Evolutionary conservation across 1,140 invertebrate species (phyloP).

Genomic region (Eurosta solidaginis): DNA sequence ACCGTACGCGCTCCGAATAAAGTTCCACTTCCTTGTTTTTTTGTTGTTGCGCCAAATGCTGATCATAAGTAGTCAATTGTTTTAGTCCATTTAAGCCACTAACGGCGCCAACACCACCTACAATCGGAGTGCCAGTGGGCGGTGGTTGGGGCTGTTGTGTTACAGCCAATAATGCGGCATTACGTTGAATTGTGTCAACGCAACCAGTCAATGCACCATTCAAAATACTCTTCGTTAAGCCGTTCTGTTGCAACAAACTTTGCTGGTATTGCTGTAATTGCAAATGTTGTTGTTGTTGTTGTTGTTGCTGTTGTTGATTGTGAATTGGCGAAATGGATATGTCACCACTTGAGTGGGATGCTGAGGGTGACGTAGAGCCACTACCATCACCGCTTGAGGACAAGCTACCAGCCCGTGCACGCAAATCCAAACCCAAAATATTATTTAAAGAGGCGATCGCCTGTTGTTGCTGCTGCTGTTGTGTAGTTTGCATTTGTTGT

Average conservation of each 20-base stretch:
- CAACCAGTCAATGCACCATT: constrained; percentile 32
- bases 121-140: not conserved
- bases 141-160: constrained; percentile 30
- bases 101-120: constrained; percentile 31
- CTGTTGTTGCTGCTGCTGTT: constrained; percentile 45
- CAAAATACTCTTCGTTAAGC: constrained; percentile 39
- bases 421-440: constrained; percentile 53
- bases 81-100: constrained; percentile 51
- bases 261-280: constrained; percentile 34
- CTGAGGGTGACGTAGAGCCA: constrained; percentile 71
- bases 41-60: constrained; percentile 54
- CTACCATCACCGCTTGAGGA: constrained; percentile 64
- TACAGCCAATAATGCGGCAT: constrained; percentile 11
- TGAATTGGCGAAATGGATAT: constrained; percentile 63
- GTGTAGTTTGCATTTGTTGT: not conserved
- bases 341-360: constrained; percentile 70
- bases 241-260: constrained; percentile 40
- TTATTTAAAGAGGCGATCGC: constrained; percentile 40
- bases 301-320: constrained; percentile 39
- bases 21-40: constrained; percentile 73
- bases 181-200: not conserved
- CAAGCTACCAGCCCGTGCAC: constrained; percentile 61
- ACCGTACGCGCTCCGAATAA: constrained; percentile 79
- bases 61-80: constrained; percentile 64
- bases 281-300: constrained; percentile 31